Base-by-base conservation (phyloP, 2,113 vertebrate genomes). In the Bostrychus sinensis region DNA sequence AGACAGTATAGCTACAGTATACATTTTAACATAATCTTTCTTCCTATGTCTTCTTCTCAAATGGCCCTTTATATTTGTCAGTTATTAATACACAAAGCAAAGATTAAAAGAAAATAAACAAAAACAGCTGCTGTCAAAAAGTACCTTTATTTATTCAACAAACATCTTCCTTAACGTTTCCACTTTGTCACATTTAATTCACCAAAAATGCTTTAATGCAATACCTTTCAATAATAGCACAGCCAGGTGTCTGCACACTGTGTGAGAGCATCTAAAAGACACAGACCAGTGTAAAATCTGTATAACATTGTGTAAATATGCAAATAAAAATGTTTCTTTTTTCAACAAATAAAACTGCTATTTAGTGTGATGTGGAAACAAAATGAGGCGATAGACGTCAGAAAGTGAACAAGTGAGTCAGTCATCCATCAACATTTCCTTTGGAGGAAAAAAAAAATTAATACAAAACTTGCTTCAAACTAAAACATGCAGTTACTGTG, bases 391-490 rank as follows among this genome's bases (percentile, higher is more conserved):
- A 68, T 28, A 72, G 56, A 69, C 4, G 19, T 25, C 66, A 64
- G 67, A 78, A 66, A 55, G 28, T 66, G 75, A 77, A 56, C 41
- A 64, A 78, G 45, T 57, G 81, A 83, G 69, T 70, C 82, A 83
- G 69, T 70, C 82, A 88, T 86, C 86, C 81, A 88, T 89, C 83
- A 88, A 70, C 72, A n/a, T 51, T 51, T 25, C 30, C 53, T 66
- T 73, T 63, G 55, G 54, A 72, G 84, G 83, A 2, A 3, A 62
- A 20, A 63, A 76, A 74, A 42, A 60, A 51, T 51, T 82, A 75
- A 80, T 62, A 57, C 63, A 54, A 65, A 58, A 72, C 71, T 72
- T 66, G 71, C 46, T 67, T 39, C 66, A 74, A 59, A 74, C 42
- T 61, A 54, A 84, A 83, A 80, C 59, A 74, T 28, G 54, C 60